Evolutionary conservation across 2,888 invertebrate genomes (phyloP).

Genomic region (Sinelater perroti): DNA sequence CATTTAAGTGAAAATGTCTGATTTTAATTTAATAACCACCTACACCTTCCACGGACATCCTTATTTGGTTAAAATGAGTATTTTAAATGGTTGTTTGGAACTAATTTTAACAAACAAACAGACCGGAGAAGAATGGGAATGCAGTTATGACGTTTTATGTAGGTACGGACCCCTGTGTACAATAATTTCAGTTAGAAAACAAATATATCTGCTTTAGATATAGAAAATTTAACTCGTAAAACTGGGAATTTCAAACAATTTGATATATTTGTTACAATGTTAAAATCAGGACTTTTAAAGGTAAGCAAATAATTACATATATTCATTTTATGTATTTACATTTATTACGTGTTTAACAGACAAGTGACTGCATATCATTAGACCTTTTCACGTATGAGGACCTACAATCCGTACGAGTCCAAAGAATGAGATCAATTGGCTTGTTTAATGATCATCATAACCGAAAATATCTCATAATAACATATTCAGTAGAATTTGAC

Average conservation of each 20-base stretch:
- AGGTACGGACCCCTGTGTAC: too few species aligned
- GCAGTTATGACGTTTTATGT: conserved; percentile 64
- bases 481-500: conserved; percentile 66
- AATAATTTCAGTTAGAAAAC: neutral
- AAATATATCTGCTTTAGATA: conserved; percentile 54
- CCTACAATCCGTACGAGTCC: conserved; percentile 60
- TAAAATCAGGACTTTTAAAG: conserved; percentile 65
- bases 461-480: conserved; percentile 63
- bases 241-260: conserved; percentile 67
- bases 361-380: conserved; percentile 63
- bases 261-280: conserved; percentile 64
- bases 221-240: conserved; percentile 65
- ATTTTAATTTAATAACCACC: conserved; percentile 59
- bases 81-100: conserved; percentile 59
- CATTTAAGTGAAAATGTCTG: conserved; percentile 22
- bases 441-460: conserved; percentile 47
- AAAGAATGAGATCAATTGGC: conserved; percentile 52
- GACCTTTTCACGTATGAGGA: conserved; percentile 65
- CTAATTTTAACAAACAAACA: conserved; percentile 63
- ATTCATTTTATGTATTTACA: too few species aligned
- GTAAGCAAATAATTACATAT: too few species aligned
- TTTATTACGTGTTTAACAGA: conserved; percentile 54
- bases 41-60: conserved; percentile 62
- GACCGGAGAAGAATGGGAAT: conserved; percentile 66
- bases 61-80: conserved; percentile 61